These are phyloP conservation scores for Podarcis muralis DNA, from an alignment of 2,113 vertebrate species.

Conservation along the genomic window DNA sequence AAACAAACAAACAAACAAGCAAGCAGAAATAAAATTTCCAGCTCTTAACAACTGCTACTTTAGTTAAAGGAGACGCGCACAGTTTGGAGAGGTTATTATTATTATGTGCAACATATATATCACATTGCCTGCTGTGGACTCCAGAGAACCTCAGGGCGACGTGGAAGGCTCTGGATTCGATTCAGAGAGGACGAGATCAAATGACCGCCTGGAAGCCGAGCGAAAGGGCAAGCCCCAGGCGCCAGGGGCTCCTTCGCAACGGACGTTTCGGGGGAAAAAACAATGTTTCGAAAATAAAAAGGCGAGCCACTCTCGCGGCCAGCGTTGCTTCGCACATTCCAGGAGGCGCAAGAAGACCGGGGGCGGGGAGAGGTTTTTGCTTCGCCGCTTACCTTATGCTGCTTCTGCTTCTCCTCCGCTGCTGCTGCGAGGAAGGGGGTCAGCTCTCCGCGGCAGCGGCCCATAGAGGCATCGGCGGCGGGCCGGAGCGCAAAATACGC, in stretches of 20 bases:
- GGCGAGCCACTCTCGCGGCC: not conserved
- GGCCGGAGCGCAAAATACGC: constrained; percentile 39
- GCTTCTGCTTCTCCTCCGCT: not conserved
- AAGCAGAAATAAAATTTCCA: too few relatives aligned
- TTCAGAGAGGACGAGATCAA: not conserved
- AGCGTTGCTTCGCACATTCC: not conserved
- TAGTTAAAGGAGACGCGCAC: too few relatives aligned
- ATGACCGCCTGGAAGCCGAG: not conserved
- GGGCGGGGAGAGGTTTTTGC: not conserved
- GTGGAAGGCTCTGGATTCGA: not conserved
- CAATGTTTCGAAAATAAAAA: too few relatives aligned
- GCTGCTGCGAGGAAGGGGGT: not conserved
- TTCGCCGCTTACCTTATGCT: constrained; percentile 61
- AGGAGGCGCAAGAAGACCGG: too few relatives aligned
- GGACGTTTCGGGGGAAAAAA: too few relatives aligned
- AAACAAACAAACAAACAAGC: too few relatives aligned
- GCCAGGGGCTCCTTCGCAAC: not conserved
- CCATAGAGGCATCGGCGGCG: constrained; percentile 48
- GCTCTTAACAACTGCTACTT: too few relatives aligned
- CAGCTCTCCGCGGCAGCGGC: constrained; percentile 59
- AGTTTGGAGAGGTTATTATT: too few relatives aligned
- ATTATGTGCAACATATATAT: not conserved
- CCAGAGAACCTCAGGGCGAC: not conserved
- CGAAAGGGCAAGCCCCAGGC: too few relatives aligned
- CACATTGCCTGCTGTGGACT: not conserved